Evolutionary conservation across 2,888 invertebrate genomes (phyloP), one percentile per base, ranked within the genome.

Genomic region (Desoria tigrina): DNA sequence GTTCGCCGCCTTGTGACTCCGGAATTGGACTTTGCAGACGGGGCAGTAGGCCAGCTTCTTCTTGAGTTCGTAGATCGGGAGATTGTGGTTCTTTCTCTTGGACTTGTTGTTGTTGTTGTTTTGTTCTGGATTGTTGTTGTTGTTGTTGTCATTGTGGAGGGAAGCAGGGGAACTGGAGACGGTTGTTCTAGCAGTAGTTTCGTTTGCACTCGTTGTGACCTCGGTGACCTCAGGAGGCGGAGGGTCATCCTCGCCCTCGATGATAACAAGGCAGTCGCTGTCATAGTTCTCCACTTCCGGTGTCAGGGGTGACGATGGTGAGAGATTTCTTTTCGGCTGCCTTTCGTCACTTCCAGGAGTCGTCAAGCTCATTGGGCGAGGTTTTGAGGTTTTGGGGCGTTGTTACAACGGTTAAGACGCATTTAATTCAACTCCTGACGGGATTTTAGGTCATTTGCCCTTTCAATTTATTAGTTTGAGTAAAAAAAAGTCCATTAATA

Each of bases 1-100:
- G 45, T 66, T 66, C n/a, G 66, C 62, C 24, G 37, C 7, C 37
- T 66, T 66, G 37, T 62, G 66, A 39, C 50, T 58, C n/a, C n/a
- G 23, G 50, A 58, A 51, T 53, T 66, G 61, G 14, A 51, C 32
- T 42, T 54, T 42, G 21, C 66, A 66, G 18, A 66, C 50, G n/a
- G 61, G 45, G 32, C 66, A 66, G 45, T 42, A 62, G 2, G 61
- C 57, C 9, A 66, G 56, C 42, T 66, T 66, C 28, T 42, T 49
- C 26, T 61, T 56, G 18, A 66, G 42, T 16, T 66, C 61, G 18
- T 39, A 24, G 6, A 66, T 50, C n/a, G 66, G 58, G 21, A 66
- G 54, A 37, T 62, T 66, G 53, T 66, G 66, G 28, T 37, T 24
- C 32, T 61, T 65, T 16, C 23, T 21, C 37, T 54, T 39, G 2